Percentiles rank a stretch among this genome's conserved stretches.
phyloP scores from a whole-genome alignment of 2,797 vertebrate genomes.

The Moxostoma hubbsi region DNA sequence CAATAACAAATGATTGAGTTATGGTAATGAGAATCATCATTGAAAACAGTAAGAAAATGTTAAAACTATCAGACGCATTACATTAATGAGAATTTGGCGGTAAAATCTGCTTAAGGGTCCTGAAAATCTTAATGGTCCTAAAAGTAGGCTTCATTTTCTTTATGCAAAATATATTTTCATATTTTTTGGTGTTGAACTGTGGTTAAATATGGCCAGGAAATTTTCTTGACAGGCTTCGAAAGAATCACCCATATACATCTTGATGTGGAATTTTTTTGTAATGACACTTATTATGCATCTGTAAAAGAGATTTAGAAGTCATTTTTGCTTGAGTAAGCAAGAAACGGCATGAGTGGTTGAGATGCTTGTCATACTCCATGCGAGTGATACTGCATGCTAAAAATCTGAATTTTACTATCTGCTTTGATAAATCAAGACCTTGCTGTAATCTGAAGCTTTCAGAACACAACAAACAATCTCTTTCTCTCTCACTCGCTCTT shows the following conservation, averaged over 20 bases:
- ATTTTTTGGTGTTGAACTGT: too few species aligned
- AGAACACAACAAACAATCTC: not conserved
- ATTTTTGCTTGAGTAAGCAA: not conserved
- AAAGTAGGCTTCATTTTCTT: too few species aligned
- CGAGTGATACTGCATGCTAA: conserved; percentile 3
- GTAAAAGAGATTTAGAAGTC: not conserved
- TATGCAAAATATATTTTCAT: too few species aligned
- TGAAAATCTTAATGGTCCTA: too few species aligned
- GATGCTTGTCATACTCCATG: conserved; percentile 20
- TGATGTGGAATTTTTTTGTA: not conserved
- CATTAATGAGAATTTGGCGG: too few species aligned
- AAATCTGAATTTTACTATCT: not conserved
- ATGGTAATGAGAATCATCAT: too few species aligned
- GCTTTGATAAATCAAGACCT: not conserved
- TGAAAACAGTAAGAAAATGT: too few species aligned
- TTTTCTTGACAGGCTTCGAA: too few species aligned
- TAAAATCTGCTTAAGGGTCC: too few species aligned
- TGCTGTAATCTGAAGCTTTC: conserved; percentile 21
- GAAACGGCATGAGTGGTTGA: not conserved
- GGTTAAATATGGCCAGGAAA: too few species aligned
- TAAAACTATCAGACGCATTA: too few species aligned
- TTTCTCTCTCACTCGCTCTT: not conserved
- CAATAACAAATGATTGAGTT: too few species aligned
- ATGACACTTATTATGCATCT: not conserved
- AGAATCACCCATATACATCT: not conserved